These are phyloP conservation scores for Puntigrus tetrazona DNA, from an alignment of 2,113 vertebrate genomes.

Conservation along the genomic window DNA sequence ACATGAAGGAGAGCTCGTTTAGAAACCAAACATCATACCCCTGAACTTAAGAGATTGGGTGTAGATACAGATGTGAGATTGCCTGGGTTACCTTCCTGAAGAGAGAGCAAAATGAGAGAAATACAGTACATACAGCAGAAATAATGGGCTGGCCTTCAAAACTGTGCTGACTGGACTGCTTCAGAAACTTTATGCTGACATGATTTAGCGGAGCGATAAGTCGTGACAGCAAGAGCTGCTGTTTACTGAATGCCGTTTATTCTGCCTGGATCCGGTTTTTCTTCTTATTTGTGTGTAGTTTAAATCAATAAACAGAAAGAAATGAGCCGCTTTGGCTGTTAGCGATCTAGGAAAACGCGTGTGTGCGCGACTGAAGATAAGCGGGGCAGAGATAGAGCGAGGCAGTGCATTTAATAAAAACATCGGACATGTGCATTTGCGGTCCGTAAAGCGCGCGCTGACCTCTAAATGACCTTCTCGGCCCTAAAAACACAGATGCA, in stretches of 20 bases:
- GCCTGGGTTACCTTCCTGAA: slow-evolving; percentile 82
- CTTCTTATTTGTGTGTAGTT: not conserved
- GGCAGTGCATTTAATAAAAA: not conserved
- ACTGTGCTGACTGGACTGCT: slow-evolving; percentile 8
- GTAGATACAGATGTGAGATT: slow-evolving; percentile 82
- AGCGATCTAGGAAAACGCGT: not conserved
- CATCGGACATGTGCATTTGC: not conserved
- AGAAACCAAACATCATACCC: slow-evolving; percentile 74
- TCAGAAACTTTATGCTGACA: not conserved
- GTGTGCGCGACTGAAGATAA: not conserved
- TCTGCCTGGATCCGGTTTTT: not conserved
- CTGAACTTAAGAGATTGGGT: slow-evolving; percentile 83
- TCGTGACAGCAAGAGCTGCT: not conserved
- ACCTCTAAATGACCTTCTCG: not conserved
- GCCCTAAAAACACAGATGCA: not conserved
- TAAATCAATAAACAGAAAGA: not conserved
- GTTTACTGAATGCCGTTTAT: not conserved
- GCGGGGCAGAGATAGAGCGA: slow-evolving; percentile 4
- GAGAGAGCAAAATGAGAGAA: slow-evolving; percentile 75
- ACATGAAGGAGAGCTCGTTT: slow-evolving; percentile 47
- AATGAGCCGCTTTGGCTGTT: not conserved
- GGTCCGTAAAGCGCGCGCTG: not conserved
- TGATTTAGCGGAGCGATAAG: not conserved
- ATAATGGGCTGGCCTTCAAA: not conserved
- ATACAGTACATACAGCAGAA: slow-evolving; percentile 19